These are phyloP conservation scores for Cremastinae sp. DNA, from an alignment of 2,888 invertebrate species.

Conservation along the genomic window DNA sequence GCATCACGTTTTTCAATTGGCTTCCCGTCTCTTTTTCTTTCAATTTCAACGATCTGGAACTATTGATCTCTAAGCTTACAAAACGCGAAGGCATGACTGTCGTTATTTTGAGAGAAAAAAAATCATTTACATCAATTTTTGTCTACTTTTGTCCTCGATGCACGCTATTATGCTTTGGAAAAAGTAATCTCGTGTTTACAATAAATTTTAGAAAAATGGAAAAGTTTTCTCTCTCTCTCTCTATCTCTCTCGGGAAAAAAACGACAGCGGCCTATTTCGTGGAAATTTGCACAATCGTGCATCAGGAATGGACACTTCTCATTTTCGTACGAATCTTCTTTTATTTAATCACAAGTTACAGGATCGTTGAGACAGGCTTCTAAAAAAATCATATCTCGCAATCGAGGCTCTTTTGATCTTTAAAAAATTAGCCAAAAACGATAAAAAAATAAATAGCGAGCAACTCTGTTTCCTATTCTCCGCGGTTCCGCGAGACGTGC, in stretches of 20 bases:
- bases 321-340: conserved; percentile 1
- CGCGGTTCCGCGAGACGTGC: too few relatives aligned
- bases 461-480: too few relatives aligned
- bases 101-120: conserved; percentile 13
- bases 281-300: conserved; percentile 18
- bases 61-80: conserved; percentile 11
- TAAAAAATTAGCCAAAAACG: too few relatives aligned
- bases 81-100: conserved; percentile 14
- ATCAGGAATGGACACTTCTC: conserved; percentile 2
- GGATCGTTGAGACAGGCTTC: neutral
- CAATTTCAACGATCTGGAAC: neutral
- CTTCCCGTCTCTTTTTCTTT: conserved; percentile 37
- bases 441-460: too few relatives aligned
- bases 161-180: too few relatives aligned
- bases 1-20: conserved; percentile 39
- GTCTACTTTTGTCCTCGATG: neutral
- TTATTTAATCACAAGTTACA: too few relatives aligned
- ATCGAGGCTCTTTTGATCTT: too few relatives aligned
- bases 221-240: too few relatives aligned
- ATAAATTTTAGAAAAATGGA: neutral
- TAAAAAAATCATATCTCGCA: neutral
- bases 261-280: neutral
- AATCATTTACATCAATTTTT: neutral
- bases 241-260: too few relatives aligned
- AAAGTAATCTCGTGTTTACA: neutral